phyloP scores from a whole-genome alignment of 2,888 invertebrate genomes.

The Automeris io region DNA sequence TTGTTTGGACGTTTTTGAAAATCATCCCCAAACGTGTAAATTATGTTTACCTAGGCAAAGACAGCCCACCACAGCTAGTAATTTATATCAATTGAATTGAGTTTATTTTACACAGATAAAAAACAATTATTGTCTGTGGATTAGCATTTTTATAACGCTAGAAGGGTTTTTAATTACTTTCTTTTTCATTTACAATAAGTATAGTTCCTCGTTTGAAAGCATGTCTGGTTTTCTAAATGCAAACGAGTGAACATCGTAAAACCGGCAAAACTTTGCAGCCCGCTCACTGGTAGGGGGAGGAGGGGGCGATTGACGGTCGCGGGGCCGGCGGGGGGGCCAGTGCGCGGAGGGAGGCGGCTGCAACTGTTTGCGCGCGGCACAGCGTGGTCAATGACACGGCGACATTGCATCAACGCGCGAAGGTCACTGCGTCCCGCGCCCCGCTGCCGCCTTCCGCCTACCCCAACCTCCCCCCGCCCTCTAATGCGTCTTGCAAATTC shows the following conservation, averaged over 20 bases:
- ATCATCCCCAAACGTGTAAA: too few species aligned
- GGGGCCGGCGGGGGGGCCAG: constrained; percentile 29
- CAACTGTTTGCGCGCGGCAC: constrained; percentile 45
- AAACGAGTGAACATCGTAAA: constrained; percentile 24
- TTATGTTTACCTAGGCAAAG: too few species aligned
- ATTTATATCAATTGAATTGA: too few species aligned
- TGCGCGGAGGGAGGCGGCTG: constrained; percentile 30
- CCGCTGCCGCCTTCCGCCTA: constrained; percentile 24
- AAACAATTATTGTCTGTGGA: too few species aligned
- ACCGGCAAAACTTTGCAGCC: constrained; percentile 31
- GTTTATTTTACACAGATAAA: too few species aligned
- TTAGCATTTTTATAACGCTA: too few species aligned
- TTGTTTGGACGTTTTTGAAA: too few species aligned
- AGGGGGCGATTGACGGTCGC: constrained; percentile 36
- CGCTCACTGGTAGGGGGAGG: constrained; percentile 23
- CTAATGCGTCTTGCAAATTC: constrained; percentile 42
- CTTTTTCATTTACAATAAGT: not conserved
- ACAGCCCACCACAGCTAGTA: too few species aligned
- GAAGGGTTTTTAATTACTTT: too few species aligned
- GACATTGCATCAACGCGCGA: constrained; percentile 75
- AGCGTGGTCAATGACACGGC: constrained; percentile 73
- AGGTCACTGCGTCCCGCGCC: constrained; percentile 45
- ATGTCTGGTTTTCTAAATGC: constrained; percentile 24
- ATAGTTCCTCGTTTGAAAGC: constrained; percentile 20
- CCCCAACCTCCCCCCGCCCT: constrained; percentile 25